Conservation (phyloP, 1,140 invertebrate genomes). For the Drosophila fuyamai region DNA sequence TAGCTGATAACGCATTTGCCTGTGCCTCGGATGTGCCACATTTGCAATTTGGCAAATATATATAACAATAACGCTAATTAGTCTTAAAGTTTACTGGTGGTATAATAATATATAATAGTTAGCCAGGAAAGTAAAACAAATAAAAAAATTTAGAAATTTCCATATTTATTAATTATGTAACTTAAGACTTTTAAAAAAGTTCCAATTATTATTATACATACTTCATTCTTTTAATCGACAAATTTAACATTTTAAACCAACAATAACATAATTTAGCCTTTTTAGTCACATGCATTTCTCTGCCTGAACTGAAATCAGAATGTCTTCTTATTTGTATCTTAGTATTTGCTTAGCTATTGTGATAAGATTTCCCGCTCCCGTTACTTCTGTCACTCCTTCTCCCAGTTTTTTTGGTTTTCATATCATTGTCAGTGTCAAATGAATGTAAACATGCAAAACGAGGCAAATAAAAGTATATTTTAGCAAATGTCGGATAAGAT, state of each 20-base stretch:
- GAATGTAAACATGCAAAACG: slow-evolving; percentile 24
- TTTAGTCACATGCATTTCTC: no score
- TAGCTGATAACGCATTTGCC: slow-evolving; percentile 13
- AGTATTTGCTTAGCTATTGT: neutral
- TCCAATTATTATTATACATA: no score
- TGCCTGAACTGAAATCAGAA: no score
- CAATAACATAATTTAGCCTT: no score
- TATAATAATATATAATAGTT: no score
- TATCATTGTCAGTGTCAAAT: slow-evolving; percentile 39
- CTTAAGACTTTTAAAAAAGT: no score
- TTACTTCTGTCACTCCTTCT: neutral
- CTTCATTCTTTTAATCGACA: no score
- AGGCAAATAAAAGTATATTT: slow-evolving; percentile 10
- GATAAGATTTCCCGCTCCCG: neutral
- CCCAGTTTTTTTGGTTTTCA: neutral
- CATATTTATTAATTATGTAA: no score
- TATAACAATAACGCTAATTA: neutral
- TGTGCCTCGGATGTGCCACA: neutral
- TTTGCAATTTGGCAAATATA: neutral
- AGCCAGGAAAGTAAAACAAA: no score
- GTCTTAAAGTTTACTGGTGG: no score
- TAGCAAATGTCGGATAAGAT: slow-evolving; percentile 15
- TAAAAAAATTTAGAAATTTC: no score
- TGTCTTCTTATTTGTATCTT: neutral
- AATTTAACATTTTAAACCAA: no score